Evolutionary conservation across 2,113 vertebrate species (phyloP).

Genomic region (Chaetodon auriga): DNA sequence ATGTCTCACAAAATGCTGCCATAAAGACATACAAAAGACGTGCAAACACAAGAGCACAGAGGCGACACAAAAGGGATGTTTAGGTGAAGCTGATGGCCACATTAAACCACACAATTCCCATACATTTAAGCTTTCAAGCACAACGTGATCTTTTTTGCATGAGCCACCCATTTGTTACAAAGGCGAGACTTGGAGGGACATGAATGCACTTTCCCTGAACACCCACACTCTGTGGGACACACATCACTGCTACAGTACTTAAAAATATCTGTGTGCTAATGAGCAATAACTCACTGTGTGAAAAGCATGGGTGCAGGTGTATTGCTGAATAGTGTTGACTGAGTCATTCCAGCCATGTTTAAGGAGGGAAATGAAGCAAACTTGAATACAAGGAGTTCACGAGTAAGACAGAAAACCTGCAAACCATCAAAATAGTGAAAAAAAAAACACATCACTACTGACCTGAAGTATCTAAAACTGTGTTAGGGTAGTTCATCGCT

Average conservation of each 20-base stretch:
- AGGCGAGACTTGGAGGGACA: slow-evolving; percentile 6
- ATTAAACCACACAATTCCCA: not conserved
- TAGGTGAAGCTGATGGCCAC: slow-evolving; percentile 8
- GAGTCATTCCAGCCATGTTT: slow-evolving; percentile 1
- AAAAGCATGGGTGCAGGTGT: slow-evolving; percentile 39
- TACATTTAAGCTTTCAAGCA: slow-evolving; percentile 1
- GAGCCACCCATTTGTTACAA: slow-evolving; percentile 32
- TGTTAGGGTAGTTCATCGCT: too few relatives aligned
- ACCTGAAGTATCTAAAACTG: not conserved
- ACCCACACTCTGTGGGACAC: slow-evolving; percentile 42
- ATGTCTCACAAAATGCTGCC: slow-evolving; percentile 22
- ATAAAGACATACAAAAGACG: slow-evolving; percentile 10
- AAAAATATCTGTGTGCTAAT: slow-evolving; percentile 47
- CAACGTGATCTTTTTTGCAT: slow-evolving; percentile 16
- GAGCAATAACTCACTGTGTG: slow-evolving; percentile 44
- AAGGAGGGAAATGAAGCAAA: not conserved
- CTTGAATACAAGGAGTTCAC: slow-evolving; percentile 3
- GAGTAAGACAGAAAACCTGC: not conserved
- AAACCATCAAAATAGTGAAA: not conserved
- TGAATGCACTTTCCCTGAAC: slow-evolving; percentile 32
- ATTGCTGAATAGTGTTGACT: slow-evolving; percentile 14
- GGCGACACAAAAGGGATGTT: slow-evolving; percentile 10
- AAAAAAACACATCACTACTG: not conserved
- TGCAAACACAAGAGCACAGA: not conserved
- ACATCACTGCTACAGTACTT: slow-evolving; percentile 29